phyloP scores from a whole-genome alignment of 2,888 invertebrate species.

The Anarsia innoxiella region DNA sequence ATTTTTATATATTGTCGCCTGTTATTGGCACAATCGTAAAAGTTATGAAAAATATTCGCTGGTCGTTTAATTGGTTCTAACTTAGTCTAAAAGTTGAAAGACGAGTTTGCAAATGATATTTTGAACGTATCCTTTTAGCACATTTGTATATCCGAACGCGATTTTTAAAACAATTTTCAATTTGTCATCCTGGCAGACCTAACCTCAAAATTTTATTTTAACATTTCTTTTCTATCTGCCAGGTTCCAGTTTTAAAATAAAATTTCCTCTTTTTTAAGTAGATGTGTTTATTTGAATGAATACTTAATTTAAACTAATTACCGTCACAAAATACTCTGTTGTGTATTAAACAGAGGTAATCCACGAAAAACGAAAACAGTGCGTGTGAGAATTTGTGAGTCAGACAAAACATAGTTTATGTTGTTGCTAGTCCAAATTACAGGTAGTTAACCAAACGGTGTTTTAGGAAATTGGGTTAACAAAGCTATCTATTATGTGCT shows the following conservation, averaged over 20 bases:
- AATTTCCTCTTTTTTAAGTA: no score
- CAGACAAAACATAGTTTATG: conserved; percentile 13
- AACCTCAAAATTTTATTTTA: no score
- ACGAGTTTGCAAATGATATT: conserved; percentile 1
- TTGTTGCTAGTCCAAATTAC: conserved; percentile 13
- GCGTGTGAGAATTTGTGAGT: conserved; percentile 7
- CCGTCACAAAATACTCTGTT: no score
- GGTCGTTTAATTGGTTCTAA: conserved; percentile 1
- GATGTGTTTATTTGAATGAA: no score
- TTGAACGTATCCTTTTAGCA: conserved; percentile 1
- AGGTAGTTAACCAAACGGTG: conserved; percentile 19
- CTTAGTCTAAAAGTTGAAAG: not conserved
- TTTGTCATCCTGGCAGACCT: no score
- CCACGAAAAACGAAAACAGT: conserved; percentile 3
- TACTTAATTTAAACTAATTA: no score
- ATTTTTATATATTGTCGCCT: conserved; percentile 8
- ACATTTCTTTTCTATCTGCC: no score
- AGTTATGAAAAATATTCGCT: conserved; percentile 8
- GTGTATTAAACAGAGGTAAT: no score
- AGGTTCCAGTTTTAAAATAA: no score
- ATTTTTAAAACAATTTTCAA: no score
- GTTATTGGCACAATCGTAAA: conserved; percentile 5
- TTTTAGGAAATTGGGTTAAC: conserved; percentile 37
- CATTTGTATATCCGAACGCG: conserved; percentile 4
- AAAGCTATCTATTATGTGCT: conserved; percentile 40